A percentile compares a stretch with the other conserved stretches of the same genome.
Evolutionary conservation across 2,888 invertebrate species (phyloP).

Genomic region (Colostygia pectinataria): DNA sequence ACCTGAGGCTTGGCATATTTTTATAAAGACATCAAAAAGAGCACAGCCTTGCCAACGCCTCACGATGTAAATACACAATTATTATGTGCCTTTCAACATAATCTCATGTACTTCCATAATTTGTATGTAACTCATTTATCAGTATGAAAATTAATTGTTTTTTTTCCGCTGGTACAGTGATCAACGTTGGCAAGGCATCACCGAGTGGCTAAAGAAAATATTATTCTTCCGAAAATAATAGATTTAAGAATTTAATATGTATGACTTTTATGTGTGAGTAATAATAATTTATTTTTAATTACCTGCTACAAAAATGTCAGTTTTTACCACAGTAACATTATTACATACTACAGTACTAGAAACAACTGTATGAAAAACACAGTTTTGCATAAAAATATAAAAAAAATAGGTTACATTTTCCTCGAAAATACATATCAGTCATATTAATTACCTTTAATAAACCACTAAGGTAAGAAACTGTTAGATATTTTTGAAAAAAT

Average conservation of each 20-base stretch:
- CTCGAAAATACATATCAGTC: conserved; percentile 14
- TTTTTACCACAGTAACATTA: too few species aligned
- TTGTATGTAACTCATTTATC: conserved; percentile 16
- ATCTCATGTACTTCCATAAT: conserved; percentile 31
- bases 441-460: conserved; percentile 1
- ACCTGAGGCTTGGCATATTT: conserved; percentile 5
- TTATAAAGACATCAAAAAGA: conserved; percentile 22
- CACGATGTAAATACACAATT: conserved; percentile 76
- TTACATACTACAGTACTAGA: too few species aligned
- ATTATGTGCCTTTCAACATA: conserved; percentile 54
- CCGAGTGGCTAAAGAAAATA: conserved; percentile 48
- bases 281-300: conserved; percentile 1
- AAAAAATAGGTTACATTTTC: background rate
- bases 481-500: conserved; percentile 4
- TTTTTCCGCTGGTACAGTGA: conserved; percentile 70
- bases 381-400: background rate
- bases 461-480: background rate
- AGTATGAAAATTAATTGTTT: conserved; percentile 36
- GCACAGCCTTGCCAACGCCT: conserved; percentile 71
- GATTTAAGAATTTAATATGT: conserved; percentile 7
- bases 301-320: background rate
- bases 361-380: conserved; percentile 1
- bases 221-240: conserved; percentile 49
- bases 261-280: conserved; percentile 11
- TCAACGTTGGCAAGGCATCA: conserved; percentile 67